Conservation (phyloP, 2,888 invertebrate species). For the Trachelus iudaicus region DNA sequence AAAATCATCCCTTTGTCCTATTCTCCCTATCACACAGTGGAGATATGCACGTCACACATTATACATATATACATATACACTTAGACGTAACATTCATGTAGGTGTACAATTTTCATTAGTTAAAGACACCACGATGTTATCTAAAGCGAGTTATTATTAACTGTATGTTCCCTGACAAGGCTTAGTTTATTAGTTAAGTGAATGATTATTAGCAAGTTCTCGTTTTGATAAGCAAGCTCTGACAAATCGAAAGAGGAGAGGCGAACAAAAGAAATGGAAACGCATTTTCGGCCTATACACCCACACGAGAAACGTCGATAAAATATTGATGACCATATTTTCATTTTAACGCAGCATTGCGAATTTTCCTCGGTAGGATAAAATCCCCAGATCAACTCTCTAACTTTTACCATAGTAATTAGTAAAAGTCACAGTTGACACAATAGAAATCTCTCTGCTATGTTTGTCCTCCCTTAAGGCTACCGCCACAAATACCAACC, state of each 20-base stretch:
- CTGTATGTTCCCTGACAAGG: slow-evolving; percentile 12
- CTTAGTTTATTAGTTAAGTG: slow-evolving; percentile 18
- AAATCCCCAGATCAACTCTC: not conserved
- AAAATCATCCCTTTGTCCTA: not conserved
- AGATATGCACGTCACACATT: not conserved
- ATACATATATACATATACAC: not conserved
- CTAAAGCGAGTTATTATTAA: not conserved
- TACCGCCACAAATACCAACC: not conserved
- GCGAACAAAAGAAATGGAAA: not conserved
- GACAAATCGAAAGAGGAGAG: not conserved
- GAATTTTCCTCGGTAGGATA: not conserved
- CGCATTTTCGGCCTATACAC: not conserved
- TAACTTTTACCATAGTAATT: not conserved
- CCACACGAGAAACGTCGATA: not conserved
- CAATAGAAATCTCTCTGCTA: not conserved
- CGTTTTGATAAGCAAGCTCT: not conserved
- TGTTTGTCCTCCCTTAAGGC: not conserved
- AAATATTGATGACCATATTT: not conserved
- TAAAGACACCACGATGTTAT: not conserved
- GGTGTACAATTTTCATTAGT: not conserved
- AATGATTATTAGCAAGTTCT: not conserved
- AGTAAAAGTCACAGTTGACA: not conserved
- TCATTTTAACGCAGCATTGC: not conserved
- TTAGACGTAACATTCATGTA: not conserved
- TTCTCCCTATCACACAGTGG: not conserved